Evolutionary conservation across 2,113 vertebrate genomes (phyloP).

Genomic region (Xiphophorus maculatus): DNA sequence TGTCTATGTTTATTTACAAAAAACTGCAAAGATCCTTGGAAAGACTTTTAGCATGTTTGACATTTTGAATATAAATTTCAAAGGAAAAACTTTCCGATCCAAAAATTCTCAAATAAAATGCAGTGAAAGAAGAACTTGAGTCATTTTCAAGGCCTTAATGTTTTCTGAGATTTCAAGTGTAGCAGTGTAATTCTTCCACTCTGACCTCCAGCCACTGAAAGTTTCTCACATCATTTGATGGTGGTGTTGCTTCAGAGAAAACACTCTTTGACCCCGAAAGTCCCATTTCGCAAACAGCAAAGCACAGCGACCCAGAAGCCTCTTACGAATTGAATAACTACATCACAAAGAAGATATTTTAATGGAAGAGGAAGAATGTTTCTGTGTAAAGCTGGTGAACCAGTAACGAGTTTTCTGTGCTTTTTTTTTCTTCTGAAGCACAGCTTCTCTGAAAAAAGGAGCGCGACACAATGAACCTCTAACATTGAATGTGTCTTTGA

Average conservation of each 20-base stretch:
- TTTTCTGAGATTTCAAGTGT: constrained; percentile 3
- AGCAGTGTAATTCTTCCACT: constrained; percentile 6
- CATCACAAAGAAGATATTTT: constrained; percentile 20
- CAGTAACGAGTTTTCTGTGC: neutral
- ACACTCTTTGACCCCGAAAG: constrained; percentile 12
- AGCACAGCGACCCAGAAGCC: constrained; percentile 13
- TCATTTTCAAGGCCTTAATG: constrained; percentile 8
- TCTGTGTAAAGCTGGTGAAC: constrained; percentile 10
- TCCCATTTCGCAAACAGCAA: neutral
- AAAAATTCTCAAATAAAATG: constrained; percentile 15
- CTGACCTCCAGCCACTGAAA: constrained; percentile 4
- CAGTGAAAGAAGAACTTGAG: constrained; percentile 7
- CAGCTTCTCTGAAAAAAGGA: constrained; percentile 4
- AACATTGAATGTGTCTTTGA: neutral
- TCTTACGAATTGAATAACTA: constrained; percentile 51
- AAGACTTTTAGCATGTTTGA: neutral
- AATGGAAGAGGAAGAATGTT: neutral
- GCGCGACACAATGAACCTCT: neutral
- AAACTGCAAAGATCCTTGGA: neutral
- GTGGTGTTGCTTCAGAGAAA: constrained; percentile 7
- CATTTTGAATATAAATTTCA: neutral
- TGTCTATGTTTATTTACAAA: neutral
- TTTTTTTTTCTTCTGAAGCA: constrained; percentile 15
- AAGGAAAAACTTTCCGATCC: neutral
- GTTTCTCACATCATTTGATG: constrained; percentile 9